Evolutionary conservation across 1,140 invertebrate species (phyloP).

Genomic region (Papilio dardanus): DNA sequence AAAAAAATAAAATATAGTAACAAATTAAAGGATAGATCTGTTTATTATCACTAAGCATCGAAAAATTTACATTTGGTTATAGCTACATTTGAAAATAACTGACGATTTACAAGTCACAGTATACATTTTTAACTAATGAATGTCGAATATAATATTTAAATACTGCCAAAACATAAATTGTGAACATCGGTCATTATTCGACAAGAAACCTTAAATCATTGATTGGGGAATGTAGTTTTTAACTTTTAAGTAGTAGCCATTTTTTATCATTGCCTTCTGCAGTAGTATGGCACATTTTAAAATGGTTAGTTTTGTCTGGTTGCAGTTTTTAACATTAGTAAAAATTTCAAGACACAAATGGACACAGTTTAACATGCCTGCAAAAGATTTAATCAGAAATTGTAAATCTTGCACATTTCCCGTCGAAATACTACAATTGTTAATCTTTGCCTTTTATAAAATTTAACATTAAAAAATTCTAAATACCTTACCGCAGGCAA

Average conservation of each 20-base stretch:
- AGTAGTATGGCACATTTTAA: background rate
- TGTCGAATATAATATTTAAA: conserved; percentile 9
- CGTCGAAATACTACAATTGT: conserved; percentile 6
- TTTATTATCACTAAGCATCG: conserved; percentile 26
- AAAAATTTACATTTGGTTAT: conserved; percentile 37
- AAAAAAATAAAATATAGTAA: no score
- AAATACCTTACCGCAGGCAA: background rate
- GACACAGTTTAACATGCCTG: background rate
- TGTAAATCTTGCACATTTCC: background rate
- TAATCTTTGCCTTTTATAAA: background rate
- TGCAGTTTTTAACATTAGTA: background rate
- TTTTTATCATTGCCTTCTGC: background rate
- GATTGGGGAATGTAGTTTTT: background rate
- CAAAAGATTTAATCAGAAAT: background rate
- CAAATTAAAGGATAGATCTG: conserved; percentile 16
- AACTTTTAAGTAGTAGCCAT: conserved; percentile 1
- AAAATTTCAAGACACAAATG: background rate
- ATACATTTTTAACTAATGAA: conserved; percentile 15
- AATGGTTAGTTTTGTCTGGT: background rate
- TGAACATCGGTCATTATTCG: background rate
- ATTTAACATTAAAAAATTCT: background rate
- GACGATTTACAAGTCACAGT: conserved; percentile 19
- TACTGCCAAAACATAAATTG: conserved; percentile 16
- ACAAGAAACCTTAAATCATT: background rate
- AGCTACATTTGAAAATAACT: conserved; percentile 29